Base-by-base conservation (phyloP, 2,113 vertebrate genomes). In the Burhinus oedicnemus region DNA sequence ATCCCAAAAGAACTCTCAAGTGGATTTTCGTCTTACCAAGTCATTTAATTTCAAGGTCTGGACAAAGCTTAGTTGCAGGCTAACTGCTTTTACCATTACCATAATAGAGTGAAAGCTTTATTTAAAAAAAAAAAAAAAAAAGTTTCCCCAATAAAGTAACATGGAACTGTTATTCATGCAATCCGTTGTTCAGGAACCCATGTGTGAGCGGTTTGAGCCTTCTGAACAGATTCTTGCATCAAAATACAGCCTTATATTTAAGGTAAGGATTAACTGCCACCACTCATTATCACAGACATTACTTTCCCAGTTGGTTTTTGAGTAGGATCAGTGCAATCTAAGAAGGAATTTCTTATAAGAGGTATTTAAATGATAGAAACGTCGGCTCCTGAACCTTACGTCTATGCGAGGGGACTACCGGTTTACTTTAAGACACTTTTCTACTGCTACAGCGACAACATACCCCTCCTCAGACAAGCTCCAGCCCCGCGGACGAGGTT, bases 381-480 rank as follows among this genome's bases (percentile, higher is more conserved):
- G 8, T 5, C 21, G 7, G 23, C 19, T 69, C 54, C 60, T 3
- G 42, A 38, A 3, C 15, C 25, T 5, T 1, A 5, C 1, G 6
- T 1, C n/a, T 9, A 0, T 4, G 25, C 23, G 3, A 9, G 13
- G 26, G 69, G n/a, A 25, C 54, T 17, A 8, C 1, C 8, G 0
- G 17, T 5, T 58, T 23, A 38, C 19, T 15, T 11, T 1, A 1
- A 4, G 19, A 8, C 47, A 3, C 61, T n/a, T 14, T 0, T 0
- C 5, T 8, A 4, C 23, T 4, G 2, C 81, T 1, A 7, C 6
- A 25, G 64, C 54, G 3, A 6, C 40, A 14, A 2, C 40, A 2
- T 0, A 2, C 1, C 18, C 7, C 51, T 9, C 38, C 4, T 1
- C n/a, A 6, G 9, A 1, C 11, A 6, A 6, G 40, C 40, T 5